Conservation (phyloP, 2,888 invertebrate genomes). For the Chydorus sphaericus region DNA sequence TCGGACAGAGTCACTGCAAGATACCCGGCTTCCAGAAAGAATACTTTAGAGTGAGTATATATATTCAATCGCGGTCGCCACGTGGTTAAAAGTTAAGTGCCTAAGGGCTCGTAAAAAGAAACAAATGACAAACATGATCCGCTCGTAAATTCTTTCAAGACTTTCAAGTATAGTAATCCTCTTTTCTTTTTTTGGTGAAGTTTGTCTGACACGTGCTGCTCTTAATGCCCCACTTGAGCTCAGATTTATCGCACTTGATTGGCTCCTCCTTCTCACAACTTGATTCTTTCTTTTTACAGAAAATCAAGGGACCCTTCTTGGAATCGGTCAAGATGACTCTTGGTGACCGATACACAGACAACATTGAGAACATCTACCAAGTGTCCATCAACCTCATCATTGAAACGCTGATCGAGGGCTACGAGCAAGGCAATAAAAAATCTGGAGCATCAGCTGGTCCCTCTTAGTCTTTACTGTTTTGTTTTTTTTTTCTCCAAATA, state of each 20-base stretch:
- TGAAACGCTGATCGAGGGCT: slow-evolving; percentile 65
- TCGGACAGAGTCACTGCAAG: slow-evolving; percentile 65
- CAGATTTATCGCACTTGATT: no score
- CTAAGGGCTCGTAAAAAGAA: no score
- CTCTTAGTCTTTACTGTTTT: background rate
- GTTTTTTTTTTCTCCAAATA: no score
- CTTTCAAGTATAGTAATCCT: no score
- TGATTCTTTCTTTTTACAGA: slow-evolving; percentile 38
- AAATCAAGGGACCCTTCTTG: slow-evolving; percentile 76
- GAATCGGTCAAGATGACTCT: slow-evolving; percentile 70
- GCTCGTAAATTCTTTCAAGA: background rate
- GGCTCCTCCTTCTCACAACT: background rate
- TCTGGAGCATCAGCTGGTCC: background rate
- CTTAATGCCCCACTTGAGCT: no score
- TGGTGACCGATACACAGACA: slow-evolving; percentile 74
- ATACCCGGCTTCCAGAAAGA: slow-evolving; percentile 74
- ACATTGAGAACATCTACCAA: slow-evolving; percentile 77
- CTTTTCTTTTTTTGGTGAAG: no score
- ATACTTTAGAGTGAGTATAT: slow-evolving; percentile 64
- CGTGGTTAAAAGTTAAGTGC: background rate
- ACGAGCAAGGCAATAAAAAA: slow-evolving; percentile 31
- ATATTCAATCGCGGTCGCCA: slow-evolving; percentile 1
- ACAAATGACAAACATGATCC: background rate
- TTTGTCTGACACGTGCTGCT: no score
- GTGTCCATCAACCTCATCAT: slow-evolving; percentile 75